Conservation (phyloP, 1,140 invertebrate genomes). For the Holcopasites calliopsidis region DNA sequence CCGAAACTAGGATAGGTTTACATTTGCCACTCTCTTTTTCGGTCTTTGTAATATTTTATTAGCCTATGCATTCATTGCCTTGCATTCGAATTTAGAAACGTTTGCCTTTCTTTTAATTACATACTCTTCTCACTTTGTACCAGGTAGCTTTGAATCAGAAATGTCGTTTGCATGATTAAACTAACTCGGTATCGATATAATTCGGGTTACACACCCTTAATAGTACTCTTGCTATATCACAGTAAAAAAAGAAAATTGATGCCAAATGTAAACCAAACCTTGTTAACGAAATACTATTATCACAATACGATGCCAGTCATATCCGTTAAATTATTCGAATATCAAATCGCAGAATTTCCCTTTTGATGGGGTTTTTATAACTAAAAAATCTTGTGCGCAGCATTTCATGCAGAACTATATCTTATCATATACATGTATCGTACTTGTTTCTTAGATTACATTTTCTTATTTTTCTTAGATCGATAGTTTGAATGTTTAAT, state of each 20-base stretch:
- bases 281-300: slow-evolving; percentile 26
- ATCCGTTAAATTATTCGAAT: background rate
- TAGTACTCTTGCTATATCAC: slow-evolving; percentile 18
- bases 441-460: background rate
- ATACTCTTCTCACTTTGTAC: slow-evolving; percentile 32
- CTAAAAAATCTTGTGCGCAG: background rate
- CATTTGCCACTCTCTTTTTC: slow-evolving; percentile 58
- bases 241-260: slow-evolving; percentile 29
- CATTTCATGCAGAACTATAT: background rate
- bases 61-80: slow-evolving; percentile 42
- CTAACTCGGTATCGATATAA: slow-evolving; percentile 47
- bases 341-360: background rate
- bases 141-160: slow-evolving; percentile 42
- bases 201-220: slow-evolving; percentile 12
- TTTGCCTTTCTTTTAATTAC: slow-evolving; percentile 19
- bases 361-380: background rate
- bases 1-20: slow-evolving; percentile 66
- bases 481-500: slow-evolving; percentile 6
- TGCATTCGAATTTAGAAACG: slow-evolving; percentile 38
- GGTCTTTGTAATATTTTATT: slow-evolving; percentile 42
- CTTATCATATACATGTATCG: slow-evolving; percentile 3
- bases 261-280: slow-evolving; percentile 65
- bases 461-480: background rate
- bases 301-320: slow-evolving; percentile 39
- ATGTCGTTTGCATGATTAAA: slow-evolving; percentile 53